Base-by-base conservation (phyloP, 2,113 vertebrate species). In the Podiceps cristatus region DNA sequence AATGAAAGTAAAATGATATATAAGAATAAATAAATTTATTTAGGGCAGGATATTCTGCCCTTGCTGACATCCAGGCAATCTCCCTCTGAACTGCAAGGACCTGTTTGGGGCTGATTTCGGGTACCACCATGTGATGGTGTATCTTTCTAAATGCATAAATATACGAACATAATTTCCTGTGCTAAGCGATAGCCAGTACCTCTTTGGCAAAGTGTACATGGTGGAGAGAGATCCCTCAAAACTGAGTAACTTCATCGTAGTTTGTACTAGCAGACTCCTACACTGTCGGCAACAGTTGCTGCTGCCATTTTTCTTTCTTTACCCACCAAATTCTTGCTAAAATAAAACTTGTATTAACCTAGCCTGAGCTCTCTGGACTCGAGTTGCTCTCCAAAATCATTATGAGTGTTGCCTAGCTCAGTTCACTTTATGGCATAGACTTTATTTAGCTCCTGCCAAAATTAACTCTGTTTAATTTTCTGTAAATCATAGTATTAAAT, bases 401-500 rank as follows among this genome's bases (percentile, higher is more conserved):
- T 60, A 16, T 24, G 68, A 71, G n/a, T 10, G 18, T 55, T 73
- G 74, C 66, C 27, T 53, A 93, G 44, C 72, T 80, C 67, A 33
- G 62, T 45, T 74, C 42, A 67, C 59, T 49, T 4, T 7, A 58
- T 55, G 67, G 80, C 67, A 90, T 3, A 77, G 33, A 6, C 72
- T 91, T 86, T 77, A 74, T 86, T 93, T 86, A 81, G n/a, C 72
- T 90, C 59, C 78, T 94, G 79, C 63, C 67, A 86, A 91, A 95
- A 95, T 92, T 90, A 88, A 80, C 52, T 69, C 3, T 63, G 45
- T 74, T 96, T 86, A 77, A 90, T 92, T 92, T 93, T 93, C 68
- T 92, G 47, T 71, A 71, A 94, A 63, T 67, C 50, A 84, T 47
- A 67, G 55, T 37, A 29, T 42, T 50, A 35, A 40, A n/a, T 80